Base-by-base conservation (phyloP, 1,140 invertebrate species). In the Cataglyphis hispanica region DNA sequence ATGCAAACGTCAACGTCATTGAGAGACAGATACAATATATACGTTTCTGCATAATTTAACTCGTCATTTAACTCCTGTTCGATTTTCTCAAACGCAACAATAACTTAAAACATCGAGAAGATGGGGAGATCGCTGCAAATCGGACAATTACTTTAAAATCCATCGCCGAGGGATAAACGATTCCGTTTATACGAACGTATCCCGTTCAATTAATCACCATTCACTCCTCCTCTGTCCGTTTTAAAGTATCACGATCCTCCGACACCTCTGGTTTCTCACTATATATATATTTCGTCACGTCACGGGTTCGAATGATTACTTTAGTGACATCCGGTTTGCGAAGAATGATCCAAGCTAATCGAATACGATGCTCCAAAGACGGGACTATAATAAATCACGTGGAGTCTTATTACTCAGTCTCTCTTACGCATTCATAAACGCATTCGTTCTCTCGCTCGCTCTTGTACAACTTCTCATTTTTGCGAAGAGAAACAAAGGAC, bases 1-100 rank as follows among this genome's bases (percentile, higher is more conserved):
- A 93, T 89, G 91, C 90, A 93, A 92, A 91, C 88, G 85, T 94
- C 93, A 94, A 94, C 92, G 86, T 92, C 67, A 88, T 91, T 90
- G 92, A 93, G 90, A 92, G 91, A 93, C 90, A 93, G 89, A 92
- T 92, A 93, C 83, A 90, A 91, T 92, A 90, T 86, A 84, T 85
- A 91, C 90, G 85, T 75, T 86, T 87, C 70, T 91, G 85, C 90
- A 91, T 91, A 91, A 91, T 92, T 87, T 77, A 69, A 74, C 60
- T 83, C 31, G 56, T 91, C 90, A 80, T 87, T 89, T 87, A 83
- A 80, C 7, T n/a, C 40, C 10, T 84, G 75, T 86, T 81, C 85
- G 83, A 89, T 91, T 85, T 84, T 88, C 85, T 66, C 76, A 87
- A 89, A 92, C 86, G 87, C 86, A 94, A 92, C 93, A 94, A 94